Evolutionary conservation across 2,888 invertebrate genomes (phyloP), one percentile per base, ranked within the genome.

Genomic region (Resseliella maxima): DNA sequence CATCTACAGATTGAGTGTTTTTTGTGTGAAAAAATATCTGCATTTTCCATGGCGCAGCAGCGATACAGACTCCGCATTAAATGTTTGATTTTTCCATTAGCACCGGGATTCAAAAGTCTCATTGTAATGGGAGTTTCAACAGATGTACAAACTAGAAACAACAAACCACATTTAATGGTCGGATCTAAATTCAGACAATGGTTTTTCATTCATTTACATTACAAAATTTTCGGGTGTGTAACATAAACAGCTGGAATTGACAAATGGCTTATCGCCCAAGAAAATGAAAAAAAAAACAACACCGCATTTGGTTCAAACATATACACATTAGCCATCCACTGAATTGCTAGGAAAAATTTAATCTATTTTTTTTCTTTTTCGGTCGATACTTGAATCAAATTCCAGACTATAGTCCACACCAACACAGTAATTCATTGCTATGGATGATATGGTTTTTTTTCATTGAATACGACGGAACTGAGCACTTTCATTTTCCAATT

Each of bases 401-500:
- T 72, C 31, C 72, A 72, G 72, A 31, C 72, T 31, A 35, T 35
- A 31, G 35, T n/a, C 72, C 72, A 35, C 72, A 72, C 72, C 72
- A 72, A 31, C 72, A 59, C 59, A 24, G 27, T 27, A n/a, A 24
- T 59, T 59, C 59, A 27, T 59, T 50, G 50, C 10, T 8, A 50
- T 50, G 15, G 50, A 10, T 18, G 21, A 18, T 50, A 2, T 18
- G 15, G 50, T 50, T 50, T 24, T 59, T 59, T 59, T 72, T 31
- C 15, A 31, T 72, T 15, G 27, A 72, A 27, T 72, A 35, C 72
- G 72, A 35, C 72, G 18, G 18, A 31, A 15, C 72, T 24, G 72
- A 72, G 31, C 72, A 72, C 72, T 72, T 72, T 72, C 72, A 72
- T 72, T 72, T 72, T 72, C 72, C 72, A 72, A n/a, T 72, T 72